These are phyloP conservation scores for Enteromius mattozi DNA, from an alignment of 2,797 vertebrate genomes.

Conservation along the genomic window DNA sequence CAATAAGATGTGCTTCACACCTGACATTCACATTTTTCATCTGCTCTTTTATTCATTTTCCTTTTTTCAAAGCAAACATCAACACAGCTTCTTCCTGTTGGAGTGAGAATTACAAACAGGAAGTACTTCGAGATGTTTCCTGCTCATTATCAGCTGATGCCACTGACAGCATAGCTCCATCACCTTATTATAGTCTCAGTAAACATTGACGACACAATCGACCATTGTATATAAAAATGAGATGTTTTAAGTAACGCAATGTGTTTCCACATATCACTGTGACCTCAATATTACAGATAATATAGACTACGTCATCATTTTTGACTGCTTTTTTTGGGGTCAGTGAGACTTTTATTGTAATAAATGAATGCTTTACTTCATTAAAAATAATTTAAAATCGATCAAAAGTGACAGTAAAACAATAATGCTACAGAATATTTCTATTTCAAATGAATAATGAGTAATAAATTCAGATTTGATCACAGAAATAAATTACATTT, in stretches of 20 bases:
- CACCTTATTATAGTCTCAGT: constrained; percentile 20
- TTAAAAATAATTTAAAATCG: neutral
- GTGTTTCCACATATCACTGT: neutral
- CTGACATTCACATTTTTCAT: neutral
- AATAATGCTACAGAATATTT: neutral
- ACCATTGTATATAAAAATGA: neutral
- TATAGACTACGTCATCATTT: too few species aligned
- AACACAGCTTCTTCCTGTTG: neutral
- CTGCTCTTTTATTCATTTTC: neutral
- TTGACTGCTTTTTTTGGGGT: neutral
- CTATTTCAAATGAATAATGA: neutral
- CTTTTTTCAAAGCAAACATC: neutral
- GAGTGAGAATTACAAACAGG: constrained; percentile 24
- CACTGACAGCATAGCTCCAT: constrained; percentile 15
- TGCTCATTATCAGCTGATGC: constrained; percentile 40
- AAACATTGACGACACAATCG: neutral
- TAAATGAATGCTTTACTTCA: neutral
- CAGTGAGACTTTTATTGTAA: neutral
- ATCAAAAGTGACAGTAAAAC: neutral
- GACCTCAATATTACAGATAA: neutral
- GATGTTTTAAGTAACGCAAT: neutral
- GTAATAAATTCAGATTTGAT: neutral
- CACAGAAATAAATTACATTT: neutral
- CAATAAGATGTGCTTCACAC: neutral
- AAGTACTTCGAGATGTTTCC: constrained; percentile 27